These are phyloP conservation scores for Pyxicephalus adspersus DNA, from an alignment of 2,113 vertebrate genomes.

Conservation along the genomic window DNA sequence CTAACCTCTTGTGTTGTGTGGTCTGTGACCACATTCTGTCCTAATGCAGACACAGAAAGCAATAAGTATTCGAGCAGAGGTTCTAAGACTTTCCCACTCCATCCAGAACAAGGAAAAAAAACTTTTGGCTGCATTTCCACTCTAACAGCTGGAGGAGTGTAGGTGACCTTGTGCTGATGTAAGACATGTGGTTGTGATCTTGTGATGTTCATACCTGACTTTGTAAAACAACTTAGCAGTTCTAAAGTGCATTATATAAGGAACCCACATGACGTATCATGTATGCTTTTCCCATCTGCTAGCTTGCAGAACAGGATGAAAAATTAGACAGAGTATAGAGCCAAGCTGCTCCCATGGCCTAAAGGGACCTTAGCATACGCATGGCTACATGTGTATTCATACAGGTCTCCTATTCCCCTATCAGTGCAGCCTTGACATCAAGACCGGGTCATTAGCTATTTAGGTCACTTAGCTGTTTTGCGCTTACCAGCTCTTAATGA, in stretches of 20 bases:
- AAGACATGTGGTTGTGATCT: no score
- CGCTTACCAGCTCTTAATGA: conserved; percentile 21
- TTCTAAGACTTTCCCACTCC: no score
- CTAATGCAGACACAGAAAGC: no score
- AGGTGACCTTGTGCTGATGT: no score
- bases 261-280: conserved; percentile 9
- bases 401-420: conserved; percentile 29
- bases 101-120: no score
- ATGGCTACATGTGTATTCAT: conserved; percentile 42
- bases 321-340: background rate
- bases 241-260: background rate
- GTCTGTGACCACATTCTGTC: no score
- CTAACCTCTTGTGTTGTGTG: no score
- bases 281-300: conserved; percentile 8
- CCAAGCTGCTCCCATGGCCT: conserved; percentile 36
- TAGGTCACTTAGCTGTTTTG: conserved; percentile 47
- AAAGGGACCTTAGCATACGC: conserved; percentile 25
- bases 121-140: no score
- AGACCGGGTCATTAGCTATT: conserved; percentile 44
- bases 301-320: conserved; percentile 9
- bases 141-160: no score
- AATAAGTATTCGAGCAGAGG: no score
- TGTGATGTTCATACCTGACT: no score
- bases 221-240: background rate
- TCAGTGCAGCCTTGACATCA: background rate